Conservation (phyloP, 1,140 invertebrate genomes). For the Panulirus ornatus region DNA sequence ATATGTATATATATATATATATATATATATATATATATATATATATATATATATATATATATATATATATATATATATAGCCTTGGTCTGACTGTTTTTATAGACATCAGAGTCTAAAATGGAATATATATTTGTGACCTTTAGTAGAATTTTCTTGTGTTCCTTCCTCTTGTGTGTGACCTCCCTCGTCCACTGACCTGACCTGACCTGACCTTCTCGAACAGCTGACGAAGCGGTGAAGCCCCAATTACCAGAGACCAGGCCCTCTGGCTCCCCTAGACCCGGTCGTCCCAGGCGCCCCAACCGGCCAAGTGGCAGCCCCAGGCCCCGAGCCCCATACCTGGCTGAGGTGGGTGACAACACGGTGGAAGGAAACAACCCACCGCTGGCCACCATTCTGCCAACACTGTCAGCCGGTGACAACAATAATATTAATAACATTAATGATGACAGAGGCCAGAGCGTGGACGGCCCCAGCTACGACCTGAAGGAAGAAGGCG, state of each 20-base stretch:
- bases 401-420: constrained; percentile 53
- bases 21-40: too few relatives aligned
- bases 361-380: constrained; percentile 32
- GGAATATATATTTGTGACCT: too few relatives aligned
- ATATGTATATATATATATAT: too few relatives aligned
- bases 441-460: constrained; percentile 43
- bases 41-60: too few relatives aligned
- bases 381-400: constrained; percentile 39
- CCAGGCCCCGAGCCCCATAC: constrained; percentile 76
- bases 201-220: background rate
- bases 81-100: too few relatives aligned
- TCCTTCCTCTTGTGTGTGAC: too few relatives aligned
- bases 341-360: constrained; percentile 53
- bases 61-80: too few relatives aligned
- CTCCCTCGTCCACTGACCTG: background rate
- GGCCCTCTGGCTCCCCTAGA: background rate
- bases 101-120: too few relatives aligned
- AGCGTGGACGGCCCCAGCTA: constrained; percentile 32
- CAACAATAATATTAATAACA: constrained; percentile 63
- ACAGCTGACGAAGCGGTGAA: constrained; percentile 48
- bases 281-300: constrained; percentile 73
- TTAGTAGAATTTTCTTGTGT: too few relatives aligned
- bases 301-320: constrained; percentile 68
- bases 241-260: constrained; percentile 20
- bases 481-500: constrained; percentile 75